Percentiles rank a stretch among this genome's conserved stretches.
phyloP scores from a whole-genome alignment of 2,797 vertebrate species.

The Odontamblyopus lacepedii region DNA sequence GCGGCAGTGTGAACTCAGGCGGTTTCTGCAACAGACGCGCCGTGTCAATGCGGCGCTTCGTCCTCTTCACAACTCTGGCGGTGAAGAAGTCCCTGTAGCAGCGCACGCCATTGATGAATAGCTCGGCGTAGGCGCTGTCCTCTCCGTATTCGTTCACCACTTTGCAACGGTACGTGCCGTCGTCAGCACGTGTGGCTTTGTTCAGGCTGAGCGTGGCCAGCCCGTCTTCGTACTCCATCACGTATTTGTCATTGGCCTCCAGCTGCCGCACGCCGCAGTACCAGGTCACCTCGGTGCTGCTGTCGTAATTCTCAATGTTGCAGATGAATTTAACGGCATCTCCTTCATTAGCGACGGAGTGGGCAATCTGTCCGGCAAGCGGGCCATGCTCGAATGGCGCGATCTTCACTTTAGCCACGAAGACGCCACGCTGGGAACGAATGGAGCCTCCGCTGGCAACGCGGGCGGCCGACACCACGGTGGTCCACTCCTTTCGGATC shows the following conservation, averaged over 20 bases:
- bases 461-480: slow-evolving; percentile 91
- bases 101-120: slow-evolving; percentile 90
- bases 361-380: slow-evolving; percentile 87
- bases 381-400: slow-evolving; percentile 97
- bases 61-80: slow-evolving; percentile 88
- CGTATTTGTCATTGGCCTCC: slow-evolving; percentile 89
- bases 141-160: slow-evolving; percentile 96
- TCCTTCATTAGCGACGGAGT: slow-evolving; percentile 86
- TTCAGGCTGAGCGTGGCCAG: slow-evolving; percentile 90
- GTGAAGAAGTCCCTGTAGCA: slow-evolving; percentile 89
- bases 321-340: slow-evolving; percentile 88
- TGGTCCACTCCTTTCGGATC: slow-evolving; percentile 92
- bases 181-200: slow-evolving; percentile 88
- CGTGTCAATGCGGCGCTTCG: slow-evolving; percentile 92
- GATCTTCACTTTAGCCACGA: slow-evolving; percentile 93
- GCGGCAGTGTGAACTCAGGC: slow-evolving; percentile 96
- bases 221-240: slow-evolving; percentile 94
- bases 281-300: slow-evolving; percentile 95
- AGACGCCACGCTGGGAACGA: slow-evolving; percentile 90
- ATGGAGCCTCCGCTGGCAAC: slow-evolving; percentile 92
- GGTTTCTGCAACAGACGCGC: slow-evolving; percentile 93
- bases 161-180: slow-evolving; percentile 97
- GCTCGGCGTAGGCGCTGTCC: slow-evolving; percentile 92
- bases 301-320: slow-evolving; percentile 96
- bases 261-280: slow-evolving; percentile 96